A percentile compares a stretch with the other conserved stretches of the same genome.
These are phyloP conservation scores for Euzetes globulus DNA, from an alignment of 2,888 invertebrate species.

Conservation along the genomic window DNA sequence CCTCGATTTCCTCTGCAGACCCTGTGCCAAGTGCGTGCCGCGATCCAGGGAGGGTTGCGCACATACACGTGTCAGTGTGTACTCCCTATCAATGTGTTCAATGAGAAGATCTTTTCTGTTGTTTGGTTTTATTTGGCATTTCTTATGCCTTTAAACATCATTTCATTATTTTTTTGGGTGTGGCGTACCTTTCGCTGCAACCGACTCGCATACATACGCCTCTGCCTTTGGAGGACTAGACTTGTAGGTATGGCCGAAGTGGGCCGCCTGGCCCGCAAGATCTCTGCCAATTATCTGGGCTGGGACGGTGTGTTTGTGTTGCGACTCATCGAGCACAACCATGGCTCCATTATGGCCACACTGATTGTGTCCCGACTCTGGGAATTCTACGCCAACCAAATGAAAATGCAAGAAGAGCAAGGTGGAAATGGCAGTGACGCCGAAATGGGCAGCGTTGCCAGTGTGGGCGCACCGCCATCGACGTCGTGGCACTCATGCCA, in stretches of 20 bases:
- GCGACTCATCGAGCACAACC: constrained; percentile 46
- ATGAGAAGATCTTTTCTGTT: constrained; percentile 46
- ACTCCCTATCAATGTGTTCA: constrained; percentile 46
- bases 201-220: constrained; percentile 47
- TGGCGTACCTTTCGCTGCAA: constrained; percentile 44
- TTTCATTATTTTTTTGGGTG: constrained; percentile 44
- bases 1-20: constrained; percentile 49
- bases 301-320: constrained; percentile 47
- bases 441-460: constrained; percentile 42
- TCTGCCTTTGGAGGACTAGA: constrained; percentile 47
- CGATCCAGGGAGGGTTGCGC: constrained; percentile 45
- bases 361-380: constrained; percentile 44
- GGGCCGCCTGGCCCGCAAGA: constrained; percentile 45
- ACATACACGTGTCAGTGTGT: constrained; percentile 46
- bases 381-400: constrained; percentile 44
- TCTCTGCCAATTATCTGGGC: constrained; percentile 45
- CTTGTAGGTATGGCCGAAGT: constrained; percentile 50
- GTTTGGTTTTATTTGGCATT: constrained; percentile 47
- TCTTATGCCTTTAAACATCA: constrained; percentile 45
- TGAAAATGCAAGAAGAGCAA: constrained; percentile 43
- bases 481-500: constrained; percentile 43
- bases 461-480: constrained; percentile 42
- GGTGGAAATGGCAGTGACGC: constrained; percentile 40
- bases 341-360: constrained; percentile 46
- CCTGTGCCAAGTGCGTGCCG: constrained; percentile 47